Conservation (phyloP, 2,113 vertebrate genomes). For the Elgaria multicarinata region DNA sequence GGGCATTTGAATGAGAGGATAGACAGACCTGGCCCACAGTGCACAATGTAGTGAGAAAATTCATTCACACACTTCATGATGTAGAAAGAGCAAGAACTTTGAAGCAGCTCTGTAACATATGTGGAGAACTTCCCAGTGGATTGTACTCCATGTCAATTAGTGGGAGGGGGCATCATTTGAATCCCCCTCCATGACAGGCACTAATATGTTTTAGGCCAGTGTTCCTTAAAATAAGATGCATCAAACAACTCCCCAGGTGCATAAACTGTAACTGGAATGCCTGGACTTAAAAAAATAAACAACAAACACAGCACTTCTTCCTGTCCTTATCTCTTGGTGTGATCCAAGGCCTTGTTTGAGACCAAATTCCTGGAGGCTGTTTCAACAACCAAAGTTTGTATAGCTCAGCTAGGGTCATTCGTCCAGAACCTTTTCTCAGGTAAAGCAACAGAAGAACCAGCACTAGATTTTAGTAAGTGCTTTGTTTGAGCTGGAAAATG, state of each 20-base stretch:
- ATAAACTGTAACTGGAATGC: background rate
- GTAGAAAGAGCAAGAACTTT: no score
- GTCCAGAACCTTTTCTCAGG: background rate
- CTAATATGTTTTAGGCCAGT: background rate
- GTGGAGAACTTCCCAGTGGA: background rate
- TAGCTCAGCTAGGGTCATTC: background rate
- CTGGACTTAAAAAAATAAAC: background rate
- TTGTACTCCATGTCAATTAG: background rate
- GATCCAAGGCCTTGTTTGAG: background rate
- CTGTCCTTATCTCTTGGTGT: background rate
- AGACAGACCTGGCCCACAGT: background rate
- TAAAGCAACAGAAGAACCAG: background rate
- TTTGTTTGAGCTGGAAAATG: background rate
- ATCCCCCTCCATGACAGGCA: no score
- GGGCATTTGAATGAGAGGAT: no score
- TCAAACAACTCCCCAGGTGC: background rate
- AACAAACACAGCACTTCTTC: background rate
- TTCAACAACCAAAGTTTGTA: background rate
- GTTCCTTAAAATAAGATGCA: background rate
- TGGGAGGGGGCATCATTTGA: background rate
- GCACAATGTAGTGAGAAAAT: background rate
- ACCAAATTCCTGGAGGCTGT: background rate
- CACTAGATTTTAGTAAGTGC: background rate
- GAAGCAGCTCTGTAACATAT: no score
- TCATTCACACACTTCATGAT: background rate